These are phyloP conservation scores for Venustaconcha ellipsiformis DNA, from an alignment of 1,140 invertebrate species.

Conservation along the genomic window DNA sequence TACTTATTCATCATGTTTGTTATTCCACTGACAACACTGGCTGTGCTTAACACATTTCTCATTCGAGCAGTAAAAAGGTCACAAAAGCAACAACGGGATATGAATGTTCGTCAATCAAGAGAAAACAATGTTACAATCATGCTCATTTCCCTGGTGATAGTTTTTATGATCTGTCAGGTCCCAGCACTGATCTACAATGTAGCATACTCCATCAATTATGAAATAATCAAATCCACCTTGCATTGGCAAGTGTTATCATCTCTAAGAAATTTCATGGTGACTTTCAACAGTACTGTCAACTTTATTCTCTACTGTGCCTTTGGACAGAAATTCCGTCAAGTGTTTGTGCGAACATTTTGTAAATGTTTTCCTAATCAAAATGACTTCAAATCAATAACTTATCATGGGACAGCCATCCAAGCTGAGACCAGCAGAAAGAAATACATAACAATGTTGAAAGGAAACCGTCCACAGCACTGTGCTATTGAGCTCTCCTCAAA, in stretches of 20 bases:
- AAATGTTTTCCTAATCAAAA: constrained; percentile 43
- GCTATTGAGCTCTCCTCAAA: not conserved
- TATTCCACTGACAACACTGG: constrained; percentile 86
- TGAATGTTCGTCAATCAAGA: constrained; percentile 63
- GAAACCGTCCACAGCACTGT: too few species aligned
- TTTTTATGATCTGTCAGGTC: constrained; percentile 93
- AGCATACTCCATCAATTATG: constrained; percentile 60
- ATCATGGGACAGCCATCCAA: constrained; percentile 33
- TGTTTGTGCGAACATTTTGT: constrained; percentile 90
- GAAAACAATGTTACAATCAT: constrained; percentile 80
- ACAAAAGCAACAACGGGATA: constrained; percentile 54
- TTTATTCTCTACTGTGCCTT: constrained; percentile 98
- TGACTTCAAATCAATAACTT: constrained; percentile 54
- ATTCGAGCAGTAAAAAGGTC: constrained; percentile 73
- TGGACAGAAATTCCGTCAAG: constrained; percentile 93
- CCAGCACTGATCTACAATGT: constrained; percentile 91
- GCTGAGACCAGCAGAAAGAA: too few species aligned
- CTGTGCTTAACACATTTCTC: constrained; percentile 90
- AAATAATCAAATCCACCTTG: constrained; percentile 25
- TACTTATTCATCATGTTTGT: constrained; percentile 94
- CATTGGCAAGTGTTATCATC: constrained; percentile 58
- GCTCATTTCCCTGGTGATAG: constrained; percentile 92
- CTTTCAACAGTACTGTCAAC: constrained; percentile 96
- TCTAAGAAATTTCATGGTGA: constrained; percentile 88
- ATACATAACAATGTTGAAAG: too few species aligned